Evolutionary conservation across 2,888 invertebrate species (phyloP).

Genomic region (Cerastoderma edule): DNA sequence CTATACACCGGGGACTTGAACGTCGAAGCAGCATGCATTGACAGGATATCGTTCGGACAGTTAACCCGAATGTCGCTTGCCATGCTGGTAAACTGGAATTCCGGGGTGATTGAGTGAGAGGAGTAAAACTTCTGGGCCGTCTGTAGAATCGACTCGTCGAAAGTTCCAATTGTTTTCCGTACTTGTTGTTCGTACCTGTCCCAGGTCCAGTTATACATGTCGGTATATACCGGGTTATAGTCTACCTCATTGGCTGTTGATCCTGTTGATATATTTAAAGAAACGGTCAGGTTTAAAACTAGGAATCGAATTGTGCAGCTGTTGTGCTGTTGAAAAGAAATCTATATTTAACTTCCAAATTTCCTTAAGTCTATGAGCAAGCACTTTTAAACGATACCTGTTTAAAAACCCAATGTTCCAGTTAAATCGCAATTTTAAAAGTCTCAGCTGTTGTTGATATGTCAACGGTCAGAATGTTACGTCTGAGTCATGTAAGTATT

Average conservation of each 20-base stretch:
- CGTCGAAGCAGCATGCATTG: slow-evolving; percentile 53
- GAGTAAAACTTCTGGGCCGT: slow-evolving; percentile 67
- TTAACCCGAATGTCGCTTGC: slow-evolving; percentile 75
- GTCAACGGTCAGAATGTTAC: too few species aligned
- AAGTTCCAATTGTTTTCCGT: slow-evolving; percentile 68
- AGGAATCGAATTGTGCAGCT: too few species aligned
- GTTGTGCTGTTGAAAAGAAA: too few species aligned
- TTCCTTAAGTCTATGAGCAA: too few species aligned
- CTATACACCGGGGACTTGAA: slow-evolving; percentile 70
- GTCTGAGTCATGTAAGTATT: too few species aligned
- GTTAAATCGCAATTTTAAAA: too few species aligned
- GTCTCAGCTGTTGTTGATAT: too few species aligned
- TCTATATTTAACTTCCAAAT: too few species aligned
- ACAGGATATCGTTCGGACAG: slow-evolving; percentile 73
- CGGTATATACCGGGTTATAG: slow-evolving; percentile 64
- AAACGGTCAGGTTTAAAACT: too few species aligned
- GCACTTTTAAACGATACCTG: too few species aligned
- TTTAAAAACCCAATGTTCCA: too few species aligned
- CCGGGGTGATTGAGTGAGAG: slow-evolving; percentile 59
- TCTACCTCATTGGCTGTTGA: slow-evolving; percentile 77
- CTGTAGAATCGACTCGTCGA: slow-evolving; percentile 62
- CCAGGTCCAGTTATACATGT: slow-evolving; percentile 74
- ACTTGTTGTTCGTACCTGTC: slow-evolving; percentile 71
- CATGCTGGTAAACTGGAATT: slow-evolving; percentile 76
- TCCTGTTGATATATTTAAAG: too few species aligned